Evolutionary conservation across 2,888 invertebrate genomes (phyloP).

Genomic region (Mesopsocus fuscifrons): DNA sequence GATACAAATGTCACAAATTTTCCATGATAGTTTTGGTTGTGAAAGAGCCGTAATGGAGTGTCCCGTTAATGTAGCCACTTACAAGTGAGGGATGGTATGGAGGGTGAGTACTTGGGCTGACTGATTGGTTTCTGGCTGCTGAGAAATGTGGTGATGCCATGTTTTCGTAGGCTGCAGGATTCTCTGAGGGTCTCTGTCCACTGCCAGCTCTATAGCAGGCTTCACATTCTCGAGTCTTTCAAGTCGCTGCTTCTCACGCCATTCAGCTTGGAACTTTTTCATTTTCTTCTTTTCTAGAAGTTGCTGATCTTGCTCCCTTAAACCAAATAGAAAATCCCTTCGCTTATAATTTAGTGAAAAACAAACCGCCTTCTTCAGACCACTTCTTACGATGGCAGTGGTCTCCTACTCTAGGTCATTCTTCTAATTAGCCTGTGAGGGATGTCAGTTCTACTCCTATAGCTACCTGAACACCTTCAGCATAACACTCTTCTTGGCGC

Average conservation of each 20-base stretch:
- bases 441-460: neutral
- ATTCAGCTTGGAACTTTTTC: neutral
- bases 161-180: slow-evolving; percentile 10
- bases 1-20: too few relatives aligned
- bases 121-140: neutral
- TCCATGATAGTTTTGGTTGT: too few relatives aligned
- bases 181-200: slow-evolving; percentile 12
- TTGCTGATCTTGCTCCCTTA: slow-evolving; percentile 9
- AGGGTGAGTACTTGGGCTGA: neutral
- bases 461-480: slow-evolving; percentile 11
- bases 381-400: too few relatives aligned
- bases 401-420: too few relatives aligned
- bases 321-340: neutral
- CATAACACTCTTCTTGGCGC: slow-evolving; percentile 9
- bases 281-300: slow-evolving; percentile 3
- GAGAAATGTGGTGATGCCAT: slow-evolving; percentile 11
- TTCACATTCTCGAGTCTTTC: neutral
- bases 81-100: slow-evolving; percentile 9
- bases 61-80: too few relatives aligned
- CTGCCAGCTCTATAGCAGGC: neutral
- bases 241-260: neutral
- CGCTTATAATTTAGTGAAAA: too few relatives aligned
- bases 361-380: too few relatives aligned
- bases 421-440: too few relatives aligned
- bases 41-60: too few relatives aligned